Conservation (phyloP, 2,113 vertebrate genomes). For the Boleophthalmus pectinirostris region DNA sequence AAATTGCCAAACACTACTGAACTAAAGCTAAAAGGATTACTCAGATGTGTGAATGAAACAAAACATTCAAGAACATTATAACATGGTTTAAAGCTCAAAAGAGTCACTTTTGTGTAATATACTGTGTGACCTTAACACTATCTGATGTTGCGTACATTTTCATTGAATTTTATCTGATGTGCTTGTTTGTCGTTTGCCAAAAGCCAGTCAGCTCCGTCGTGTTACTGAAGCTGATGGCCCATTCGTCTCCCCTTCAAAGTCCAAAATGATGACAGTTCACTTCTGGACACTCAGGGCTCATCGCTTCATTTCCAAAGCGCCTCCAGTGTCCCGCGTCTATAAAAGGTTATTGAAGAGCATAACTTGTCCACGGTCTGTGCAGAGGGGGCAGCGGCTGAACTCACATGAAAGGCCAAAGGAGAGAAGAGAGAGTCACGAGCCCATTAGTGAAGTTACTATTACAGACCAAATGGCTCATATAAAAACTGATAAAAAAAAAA, state of each 20-base stretch:
- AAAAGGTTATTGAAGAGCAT: slow-evolving; percentile 68
- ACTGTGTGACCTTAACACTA: too few relatives aligned
- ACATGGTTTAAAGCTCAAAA: too few relatives aligned
- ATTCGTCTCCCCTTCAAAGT: slow-evolving; percentile 32
- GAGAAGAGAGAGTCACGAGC: slow-evolving; percentile 3
- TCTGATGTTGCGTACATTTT: too few relatives aligned
- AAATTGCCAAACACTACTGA: too few relatives aligned
- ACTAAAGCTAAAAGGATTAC: too few relatives aligned
- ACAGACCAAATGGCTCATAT: background rate
- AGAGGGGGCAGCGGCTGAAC: slow-evolving; percentile 41
- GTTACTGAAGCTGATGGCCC: slow-evolving; percentile 27
- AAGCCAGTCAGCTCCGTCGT: background rate
- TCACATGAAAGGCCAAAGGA: slow-evolving; percentile 14
- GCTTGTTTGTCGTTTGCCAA: slow-evolving; percentile 15
- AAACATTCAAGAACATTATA: too few relatives aligned
- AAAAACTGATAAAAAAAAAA: background rate
- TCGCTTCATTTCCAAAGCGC: slow-evolving; percentile 59
- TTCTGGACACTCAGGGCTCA: slow-evolving; percentile 52
- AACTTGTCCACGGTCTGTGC: slow-evolving; percentile 41
- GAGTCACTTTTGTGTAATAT: too few relatives aligned
- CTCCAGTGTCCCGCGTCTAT: slow-evolving; percentile 53
- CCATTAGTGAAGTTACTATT: background rate
- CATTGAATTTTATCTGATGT: slow-evolving; percentile 9
- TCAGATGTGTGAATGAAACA: too few relatives aligned
- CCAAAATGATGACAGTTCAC: slow-evolving; percentile 54